Evolutionary conservation across 53 echinoderm and acorn worm genomes (phyloP), one percentile per base, ranked within the genome.

Genomic region (Holothuria leucospilota): DNA sequence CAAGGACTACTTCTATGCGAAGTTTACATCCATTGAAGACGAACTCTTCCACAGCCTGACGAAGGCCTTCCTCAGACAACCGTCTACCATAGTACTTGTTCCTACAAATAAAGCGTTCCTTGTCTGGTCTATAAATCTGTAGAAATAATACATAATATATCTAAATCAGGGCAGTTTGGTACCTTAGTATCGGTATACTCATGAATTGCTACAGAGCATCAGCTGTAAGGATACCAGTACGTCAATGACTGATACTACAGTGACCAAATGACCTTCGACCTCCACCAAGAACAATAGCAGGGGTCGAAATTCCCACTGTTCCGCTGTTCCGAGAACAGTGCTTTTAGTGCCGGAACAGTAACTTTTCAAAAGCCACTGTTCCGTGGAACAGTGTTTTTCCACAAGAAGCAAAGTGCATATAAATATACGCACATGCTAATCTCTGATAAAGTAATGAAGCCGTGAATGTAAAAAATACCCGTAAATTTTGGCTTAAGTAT

Each of bases 51-150:
- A 96, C 88, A 7, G 94, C 92, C 41, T 84, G 61, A 81, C 60
- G 74, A 53, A 96, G 77, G 14, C 94, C 96, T 9, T 94, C 90
- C 51, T 88, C 84, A 34, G 85, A 78, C n/a, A 94, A 84, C 62
- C 94, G 88, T 23, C 96, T 85, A 2, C 96, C 96, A 62, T 94
- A 90, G 92, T 96, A 96, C 89, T 96, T 96, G 81, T 96, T 94
- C 52, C 91, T 78, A 84, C 94, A 96, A 40, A 88, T 68, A 89
- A 86, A 94, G 15, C 68, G 49, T 18, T 90, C 88, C 40, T 70
- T 87, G 82, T 92, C 89, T 1, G 87, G 79, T 29, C 90, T 87
- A 67, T 90, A 96, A 6, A 94, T 90, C 95, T 95, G 69, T 23
- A 20, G 20, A 75, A 66, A 83, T 18, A 39, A 7, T 21, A 67